Evolutionary conservation across 2,113 vertebrate species (phyloP), one percentile per base, ranked within the genome.

Genomic region (Papio anubis): DNA sequence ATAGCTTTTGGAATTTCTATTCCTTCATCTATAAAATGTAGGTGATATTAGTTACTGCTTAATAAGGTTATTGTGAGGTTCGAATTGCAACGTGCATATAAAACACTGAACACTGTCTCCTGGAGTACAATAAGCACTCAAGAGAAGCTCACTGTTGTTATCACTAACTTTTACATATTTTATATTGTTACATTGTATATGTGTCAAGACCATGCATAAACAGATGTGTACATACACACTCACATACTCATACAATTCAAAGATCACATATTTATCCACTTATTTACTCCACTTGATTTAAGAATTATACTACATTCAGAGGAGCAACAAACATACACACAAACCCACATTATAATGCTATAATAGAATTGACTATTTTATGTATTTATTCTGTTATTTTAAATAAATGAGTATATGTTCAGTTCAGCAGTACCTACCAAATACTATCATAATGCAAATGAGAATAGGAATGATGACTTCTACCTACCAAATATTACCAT

Each of bases 401-500:
- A 38, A 92, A 81, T 2, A 32, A 91, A 92, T 78, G 21, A 73
- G 92, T 3, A 6, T 0, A 30, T 45, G 35, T 64, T 50, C 32
- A 20, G 16, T 87, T 45, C 12, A 48, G 87, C 14, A 55, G 61
- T 9, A 72, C 99, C 99, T 98, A 99, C 99, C 99, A 97, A 99
- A 92, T 68, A 99, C 95, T 93, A 98, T 98, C 94, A 99, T 93
- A 75, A 99, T 87, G 76, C 99, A 99, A 96, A 99, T 97, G 43
- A 99, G 88, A 57, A 99, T 70, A 45, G 99, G 99, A 93, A 99
- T 97, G 40, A 99, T 96, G 21, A 98, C 98, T 91, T 99, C 99
- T n/a, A 52, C 50, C 50, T 52, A 52, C 50, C 52, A 55, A 55
- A 55, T 55, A 55, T 55, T 18, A 55, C 6, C 52, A 20, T 55